A percentile compares a stretch with the other conserved stretches of the same genome.
Conservation (phyloP, 1,140 invertebrate genomes). For the Drosophila tristis region DNA sequence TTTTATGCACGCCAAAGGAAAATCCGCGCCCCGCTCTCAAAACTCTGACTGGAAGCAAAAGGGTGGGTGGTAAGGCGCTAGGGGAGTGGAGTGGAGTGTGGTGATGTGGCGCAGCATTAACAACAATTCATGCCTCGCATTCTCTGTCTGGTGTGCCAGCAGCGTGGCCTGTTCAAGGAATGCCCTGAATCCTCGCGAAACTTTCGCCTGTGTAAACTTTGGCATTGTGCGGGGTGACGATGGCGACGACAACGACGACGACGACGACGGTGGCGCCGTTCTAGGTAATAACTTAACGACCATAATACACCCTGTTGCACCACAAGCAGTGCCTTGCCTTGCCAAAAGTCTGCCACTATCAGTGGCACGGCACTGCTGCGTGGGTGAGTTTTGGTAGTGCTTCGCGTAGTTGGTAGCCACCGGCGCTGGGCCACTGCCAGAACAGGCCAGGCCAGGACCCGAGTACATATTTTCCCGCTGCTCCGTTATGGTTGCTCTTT, state of each 20-base stretch:
- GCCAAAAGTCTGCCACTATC: constrained; percentile 44
- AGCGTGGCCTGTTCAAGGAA: constrained; percentile 55
- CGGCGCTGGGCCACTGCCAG: neutral
- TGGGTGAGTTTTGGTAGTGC: constrained; percentile 1
- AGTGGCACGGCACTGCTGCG: constrained; percentile 9
- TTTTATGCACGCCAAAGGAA: constrained; percentile 30
- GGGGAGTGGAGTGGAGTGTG: no score
- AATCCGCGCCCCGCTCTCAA: constrained; percentile 61
- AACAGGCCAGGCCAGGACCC: constrained; percentile 1
- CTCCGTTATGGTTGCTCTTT: constrained; percentile 31
- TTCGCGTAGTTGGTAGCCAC: constrained; percentile 2
- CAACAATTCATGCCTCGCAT: constrained; percentile 73
- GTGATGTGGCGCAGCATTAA: constrained; percentile 48
- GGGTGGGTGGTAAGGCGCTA: neutral
- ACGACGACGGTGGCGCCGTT: constrained; percentile 43
- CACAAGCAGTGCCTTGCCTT: constrained; percentile 6
- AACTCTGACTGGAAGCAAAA: constrained; percentile 11
- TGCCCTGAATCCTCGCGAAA: constrained; percentile 60
- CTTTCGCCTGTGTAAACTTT: constrained; percentile 79
- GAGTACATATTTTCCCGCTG: constrained; percentile 44
- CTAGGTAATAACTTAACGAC: constrained; percentile 82
- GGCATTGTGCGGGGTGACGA: constrained; percentile 55
- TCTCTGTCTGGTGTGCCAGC: constrained; percentile 49
- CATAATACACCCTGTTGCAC: constrained; percentile 82
- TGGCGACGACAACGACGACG: no score